These are phyloP conservation scores for Miichthys miiuy DNA, from an alignment of 2,797 vertebrate genomes.

Conservation along the genomic window DNA sequence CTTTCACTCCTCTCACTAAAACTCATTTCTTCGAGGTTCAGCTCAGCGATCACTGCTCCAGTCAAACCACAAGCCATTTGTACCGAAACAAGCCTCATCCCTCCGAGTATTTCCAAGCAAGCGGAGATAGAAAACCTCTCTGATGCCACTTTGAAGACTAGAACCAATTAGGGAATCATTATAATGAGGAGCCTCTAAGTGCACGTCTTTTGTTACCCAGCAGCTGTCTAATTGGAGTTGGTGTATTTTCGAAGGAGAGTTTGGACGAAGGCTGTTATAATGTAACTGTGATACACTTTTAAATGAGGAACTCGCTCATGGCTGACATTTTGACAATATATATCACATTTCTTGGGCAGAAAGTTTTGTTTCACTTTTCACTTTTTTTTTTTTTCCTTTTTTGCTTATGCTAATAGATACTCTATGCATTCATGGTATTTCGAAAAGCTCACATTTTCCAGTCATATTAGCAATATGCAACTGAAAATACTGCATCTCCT, in stretches of 20 bases:
- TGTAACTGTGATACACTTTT: slow-evolving; percentile 37
- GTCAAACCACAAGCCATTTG: slow-evolving; percentile 55
- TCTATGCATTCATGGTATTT: background rate
- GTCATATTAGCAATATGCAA: background rate
- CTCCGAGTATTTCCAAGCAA: slow-evolving; percentile 45
- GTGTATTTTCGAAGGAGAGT: slow-evolving; percentile 54
- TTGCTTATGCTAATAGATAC: background rate
- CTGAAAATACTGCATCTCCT: slow-evolving; percentile 38
- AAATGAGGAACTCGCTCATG: slow-evolving; percentile 11
- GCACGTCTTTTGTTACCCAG: slow-evolving; percentile 75
- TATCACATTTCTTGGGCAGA: background rate
- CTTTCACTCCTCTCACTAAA: background rate
- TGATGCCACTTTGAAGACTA: slow-evolving; percentile 76
- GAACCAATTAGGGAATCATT: slow-evolving; percentile 80
- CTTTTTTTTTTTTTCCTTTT: background rate
- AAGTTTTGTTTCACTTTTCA: background rate
- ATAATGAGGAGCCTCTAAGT: slow-evolving; percentile 79
- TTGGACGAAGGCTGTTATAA: slow-evolving; percentile 39
- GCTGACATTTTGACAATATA: slow-evolving; percentile 18
- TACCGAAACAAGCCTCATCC: slow-evolving; percentile 42
- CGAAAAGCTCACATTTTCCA: background rate
- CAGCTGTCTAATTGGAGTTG: slow-evolving; percentile 77
- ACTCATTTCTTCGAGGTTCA: slow-evolving; percentile 4
- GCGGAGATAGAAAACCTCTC: slow-evolving; percentile 61
- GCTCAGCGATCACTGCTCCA: slow-evolving; percentile 20